Percentiles rank a stretch among this genome's conserved stretches.
Evolutionary conservation across 2,888 invertebrate species (phyloP).

Genomic region (Imbricaverruca yamaguchii): DNA sequence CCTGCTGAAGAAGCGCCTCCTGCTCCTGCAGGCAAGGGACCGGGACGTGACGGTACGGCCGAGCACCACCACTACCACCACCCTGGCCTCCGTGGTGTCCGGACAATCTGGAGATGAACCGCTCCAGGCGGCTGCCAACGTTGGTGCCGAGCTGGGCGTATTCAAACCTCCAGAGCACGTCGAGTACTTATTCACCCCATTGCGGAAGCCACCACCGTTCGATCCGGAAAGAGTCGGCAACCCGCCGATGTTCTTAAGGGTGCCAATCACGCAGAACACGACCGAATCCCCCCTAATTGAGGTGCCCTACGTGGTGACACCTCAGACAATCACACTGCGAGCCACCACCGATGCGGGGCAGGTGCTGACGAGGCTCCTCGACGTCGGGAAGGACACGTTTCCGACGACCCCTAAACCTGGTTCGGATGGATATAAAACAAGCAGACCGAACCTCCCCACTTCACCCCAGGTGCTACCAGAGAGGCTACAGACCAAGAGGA

Average conservation of each 20-base stretch:
- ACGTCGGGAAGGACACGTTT: background rate
- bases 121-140: background rate
- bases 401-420: background rate
- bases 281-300: background rate
- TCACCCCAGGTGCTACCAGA: background rate
- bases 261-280: background rate
- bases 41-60: background rate
- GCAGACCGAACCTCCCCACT: background rate
- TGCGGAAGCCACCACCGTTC: background rate
- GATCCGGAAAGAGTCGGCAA: background rate
- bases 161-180: background rate
- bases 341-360: background rate
- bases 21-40: background rate
- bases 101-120: background rate
- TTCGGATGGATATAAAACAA: too few species aligned
- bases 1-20: background rate
- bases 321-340: background rate
- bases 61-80: background rate
- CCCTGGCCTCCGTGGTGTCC: background rate
- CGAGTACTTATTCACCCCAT: background rate
- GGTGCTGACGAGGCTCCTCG: background rate
- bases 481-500: background rate
- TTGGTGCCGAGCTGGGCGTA: background rate
- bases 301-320: constrained; percentile 8
- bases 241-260: background rate